These are phyloP conservation scores for Platerodrilus igneus DNA, from an alignment of 2,888 invertebrate genomes.

Conservation along the genomic window DNA sequence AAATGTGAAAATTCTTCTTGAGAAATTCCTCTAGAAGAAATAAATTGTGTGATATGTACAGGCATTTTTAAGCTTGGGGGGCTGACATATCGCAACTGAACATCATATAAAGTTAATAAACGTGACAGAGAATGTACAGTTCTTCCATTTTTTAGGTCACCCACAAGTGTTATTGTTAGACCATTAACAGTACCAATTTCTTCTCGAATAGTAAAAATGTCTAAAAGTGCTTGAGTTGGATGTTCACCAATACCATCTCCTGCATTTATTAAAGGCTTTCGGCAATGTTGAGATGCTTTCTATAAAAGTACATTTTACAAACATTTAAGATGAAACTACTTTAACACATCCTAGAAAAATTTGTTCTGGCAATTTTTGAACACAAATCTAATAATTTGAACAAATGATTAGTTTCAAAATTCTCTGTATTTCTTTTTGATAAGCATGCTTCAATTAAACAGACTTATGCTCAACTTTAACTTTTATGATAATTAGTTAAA, in stretches of 20 bases:
- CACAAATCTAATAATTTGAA: not conserved
- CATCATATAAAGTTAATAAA: conserved; percentile 88
- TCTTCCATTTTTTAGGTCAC: conserved; percentile 95
- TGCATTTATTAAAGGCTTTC: conserved; percentile 94
- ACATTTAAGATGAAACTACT: conserved; percentile 4
- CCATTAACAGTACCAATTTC: conserved; percentile 99
- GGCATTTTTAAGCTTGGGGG: conserved; percentile 90
- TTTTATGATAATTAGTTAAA: too few relatives aligned
- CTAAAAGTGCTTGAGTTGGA: conserved; percentile 95
- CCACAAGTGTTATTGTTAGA: conserved; percentile 95
- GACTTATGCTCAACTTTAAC: too few relatives aligned
- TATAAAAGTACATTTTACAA: conserved; percentile 45
- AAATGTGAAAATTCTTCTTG: conserved; percentile 71
- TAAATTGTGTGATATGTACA: conserved; percentile 72
- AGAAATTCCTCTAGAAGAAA: conserved; percentile 70
- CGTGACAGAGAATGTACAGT: conserved; percentile 97
- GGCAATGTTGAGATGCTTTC: conserved; percentile 76
- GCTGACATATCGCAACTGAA: conserved; percentile 87
- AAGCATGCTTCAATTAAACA: too few relatives aligned
- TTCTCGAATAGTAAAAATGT: conserved; percentile 96
- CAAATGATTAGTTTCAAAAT: too few relatives aligned
- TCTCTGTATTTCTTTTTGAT: too few relatives aligned
- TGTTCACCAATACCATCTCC: conserved; percentile 97
- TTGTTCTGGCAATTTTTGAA: not conserved
- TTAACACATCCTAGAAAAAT: not conserved